phyloP scores from a whole-genome alignment of 2,888 invertebrate species.

The Dryococelus australis region DNA sequence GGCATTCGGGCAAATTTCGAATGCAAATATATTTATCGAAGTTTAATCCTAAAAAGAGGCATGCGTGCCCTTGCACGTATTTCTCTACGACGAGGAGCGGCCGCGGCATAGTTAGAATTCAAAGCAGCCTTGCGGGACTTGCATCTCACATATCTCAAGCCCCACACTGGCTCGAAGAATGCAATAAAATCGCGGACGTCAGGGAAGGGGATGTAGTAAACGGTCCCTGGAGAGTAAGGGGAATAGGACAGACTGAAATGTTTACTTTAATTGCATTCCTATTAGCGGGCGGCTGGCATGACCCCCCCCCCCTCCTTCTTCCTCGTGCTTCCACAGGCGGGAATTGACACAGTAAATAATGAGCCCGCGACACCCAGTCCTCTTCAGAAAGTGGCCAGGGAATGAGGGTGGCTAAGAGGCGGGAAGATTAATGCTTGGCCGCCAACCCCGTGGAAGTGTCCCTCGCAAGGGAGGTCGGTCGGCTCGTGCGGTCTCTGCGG shows the following conservation, averaged over 20 bases:
- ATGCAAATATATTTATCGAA: too few relatives aligned
- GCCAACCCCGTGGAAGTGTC: not conserved
- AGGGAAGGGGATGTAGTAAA: not conserved
- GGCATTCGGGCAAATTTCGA: too few relatives aligned
- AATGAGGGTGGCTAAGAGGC: not conserved
- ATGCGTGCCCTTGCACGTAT: too few relatives aligned
- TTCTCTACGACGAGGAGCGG: too few relatives aligned
- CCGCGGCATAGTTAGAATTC: too few relatives aligned
- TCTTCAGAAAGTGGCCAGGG: slow-evolving; percentile 26
- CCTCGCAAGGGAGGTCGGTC: not conserved
- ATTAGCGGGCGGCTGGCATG: slow-evolving; percentile 5
- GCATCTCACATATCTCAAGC: slow-evolving; percentile 17
- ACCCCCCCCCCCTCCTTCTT: too few relatives aligned
- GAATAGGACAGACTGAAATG: not conserved
- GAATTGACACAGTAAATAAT: slow-evolving; percentile 28
- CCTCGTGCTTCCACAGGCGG: too few relatives aligned
- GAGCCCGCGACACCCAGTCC: slow-evolving; percentile 13
- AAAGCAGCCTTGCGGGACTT: not conserved
- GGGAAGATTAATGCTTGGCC: not conserved
- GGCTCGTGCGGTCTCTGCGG: not conserved
- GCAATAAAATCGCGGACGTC: slow-evolving; percentile 21
- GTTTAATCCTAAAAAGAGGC: too few relatives aligned
- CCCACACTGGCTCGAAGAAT: not conserved
- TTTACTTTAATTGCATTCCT: slow-evolving; percentile 33
- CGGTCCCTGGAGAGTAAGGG: not conserved